Evolutionary conservation across 2,113 vertebrate species (phyloP).

Genomic region (Shinisaurus crocodilurus): DNA sequence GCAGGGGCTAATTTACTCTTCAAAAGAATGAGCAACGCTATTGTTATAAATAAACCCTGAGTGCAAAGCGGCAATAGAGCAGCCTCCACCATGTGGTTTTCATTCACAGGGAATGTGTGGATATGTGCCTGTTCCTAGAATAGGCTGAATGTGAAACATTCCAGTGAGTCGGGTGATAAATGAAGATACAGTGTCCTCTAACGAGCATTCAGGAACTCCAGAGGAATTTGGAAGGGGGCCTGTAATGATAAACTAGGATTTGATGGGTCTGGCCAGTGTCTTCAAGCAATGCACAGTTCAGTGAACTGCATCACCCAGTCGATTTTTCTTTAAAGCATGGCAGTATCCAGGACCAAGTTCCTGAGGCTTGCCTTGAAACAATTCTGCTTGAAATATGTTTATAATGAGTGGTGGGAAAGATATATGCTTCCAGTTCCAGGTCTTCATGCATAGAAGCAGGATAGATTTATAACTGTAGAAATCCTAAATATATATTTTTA

Average conservation of each 20-base stretch:
- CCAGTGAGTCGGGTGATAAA: conserved; percentile 17
- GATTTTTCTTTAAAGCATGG: conserved; percentile 22
- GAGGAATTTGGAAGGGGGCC: conserved; percentile 14
- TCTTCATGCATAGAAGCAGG: neutral
- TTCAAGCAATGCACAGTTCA: neutral
- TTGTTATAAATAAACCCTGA: conserved; percentile 35
- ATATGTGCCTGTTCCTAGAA: conserved; percentile 7
- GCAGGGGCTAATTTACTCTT: conserved; percentile 43
- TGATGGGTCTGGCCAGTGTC: neutral
- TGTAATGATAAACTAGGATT: conserved; percentile 38
- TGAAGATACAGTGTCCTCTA: conserved; percentile 20
- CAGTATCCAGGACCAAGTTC: neutral
- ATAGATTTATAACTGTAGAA: neutral
- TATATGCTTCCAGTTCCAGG: neutral
- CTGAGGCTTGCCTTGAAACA: neutral
- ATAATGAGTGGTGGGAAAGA: neutral
- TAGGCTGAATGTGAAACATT: conserved; percentile 6
- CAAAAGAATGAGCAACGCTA: neutral
- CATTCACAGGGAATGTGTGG: conserved; percentile 12
- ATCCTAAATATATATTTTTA: neutral
- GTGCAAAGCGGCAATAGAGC: conserved; percentile 4
- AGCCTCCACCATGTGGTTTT: conserved; percentile 30
- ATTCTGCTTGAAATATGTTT: neutral
- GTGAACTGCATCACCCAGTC: neutral
- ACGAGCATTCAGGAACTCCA: conserved; percentile 25